phyloP scores from a whole-genome alignment of 2,888 invertebrate genomes.

The Drosophila imparisetae region DNA sequence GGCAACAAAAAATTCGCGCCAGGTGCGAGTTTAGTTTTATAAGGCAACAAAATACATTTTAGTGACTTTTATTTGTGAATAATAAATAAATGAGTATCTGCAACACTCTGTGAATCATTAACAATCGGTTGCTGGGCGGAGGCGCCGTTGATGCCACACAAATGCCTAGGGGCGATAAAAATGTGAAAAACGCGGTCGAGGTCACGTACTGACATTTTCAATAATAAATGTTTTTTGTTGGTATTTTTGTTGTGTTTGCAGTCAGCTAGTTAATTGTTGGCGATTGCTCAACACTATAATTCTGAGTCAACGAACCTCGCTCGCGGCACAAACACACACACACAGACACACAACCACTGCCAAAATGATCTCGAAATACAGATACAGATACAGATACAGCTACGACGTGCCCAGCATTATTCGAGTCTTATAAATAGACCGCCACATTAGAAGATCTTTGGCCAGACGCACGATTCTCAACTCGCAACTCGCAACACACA shows the following conservation, averaged over 20 bases:
- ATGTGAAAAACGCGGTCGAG: constrained; percentile 75
- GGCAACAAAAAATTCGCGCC: constrained; percentile 17
- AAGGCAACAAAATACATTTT: neutral
- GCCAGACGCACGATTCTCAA: constrained; percentile 50
- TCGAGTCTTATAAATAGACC: constrained; percentile 52
- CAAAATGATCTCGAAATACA: constrained; percentile 48
- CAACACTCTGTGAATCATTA: constrained; percentile 12
- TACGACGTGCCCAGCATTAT: constrained; percentile 66
- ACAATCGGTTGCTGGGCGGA: constrained; percentile 3
- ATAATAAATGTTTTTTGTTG: constrained; percentile 32
- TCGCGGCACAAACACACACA: constrained; percentile 15
- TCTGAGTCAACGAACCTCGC: constrained; percentile 73
- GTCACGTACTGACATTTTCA: constrained; percentile 79
- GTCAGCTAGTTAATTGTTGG: constrained; percentile 53
- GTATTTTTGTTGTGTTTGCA: neutral
- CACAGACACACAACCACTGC: constrained; percentile 9
- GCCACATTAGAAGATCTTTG: constrained; percentile 66
- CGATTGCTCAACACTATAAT: constrained; percentile 63
- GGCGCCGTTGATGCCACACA: constrained; percentile 23
- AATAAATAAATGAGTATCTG: neutral
- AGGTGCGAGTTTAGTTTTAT: neutral
- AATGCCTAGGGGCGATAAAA: constrained; percentile 52
- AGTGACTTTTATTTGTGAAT: neutral
- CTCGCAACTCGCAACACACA: constrained; percentile 12
- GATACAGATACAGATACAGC: constrained; percentile 45